phyloP scores from a whole-genome alignment of 2,113 vertebrate species.

The Sebastes fasciatus region DNA sequence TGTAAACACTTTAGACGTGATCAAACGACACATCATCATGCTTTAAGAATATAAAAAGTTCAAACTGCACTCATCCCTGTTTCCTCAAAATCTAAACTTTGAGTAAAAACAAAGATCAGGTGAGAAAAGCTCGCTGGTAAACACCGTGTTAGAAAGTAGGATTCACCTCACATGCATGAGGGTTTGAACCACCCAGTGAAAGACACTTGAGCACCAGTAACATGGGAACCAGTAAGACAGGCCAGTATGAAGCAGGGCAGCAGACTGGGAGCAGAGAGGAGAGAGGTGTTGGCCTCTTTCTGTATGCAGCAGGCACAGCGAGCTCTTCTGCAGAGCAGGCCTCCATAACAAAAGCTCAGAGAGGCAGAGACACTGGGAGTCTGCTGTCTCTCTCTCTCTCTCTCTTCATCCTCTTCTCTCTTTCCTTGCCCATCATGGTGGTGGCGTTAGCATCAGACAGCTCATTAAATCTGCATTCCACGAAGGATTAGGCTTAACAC shows the following conservation, averaged over 20 bases:
- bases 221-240: neutral
- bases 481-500: constrained; percentile 42
- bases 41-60: neutral
- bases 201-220: neutral
- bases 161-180: neutral
- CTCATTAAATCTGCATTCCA: constrained; percentile 64
- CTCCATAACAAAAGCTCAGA: constrained; percentile 75
- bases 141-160: neutral
- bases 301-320: constrained; percentile 64
- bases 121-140: neutral
- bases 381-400: constrained; percentile 40
- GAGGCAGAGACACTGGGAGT: constrained; percentile 54
- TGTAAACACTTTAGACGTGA: neutral
- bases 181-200: neutral
- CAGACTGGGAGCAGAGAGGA: constrained; percentile 15
- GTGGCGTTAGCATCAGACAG: constrained; percentile 43
- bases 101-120: neutral
- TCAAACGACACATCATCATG: neutral
- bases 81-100: neutral
- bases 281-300: constrained; percentile 63
- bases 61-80: too few relatives aligned
- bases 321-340: constrained; percentile 70
- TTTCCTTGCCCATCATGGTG: constrained; percentile 18
- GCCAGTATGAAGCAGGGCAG: neutral
- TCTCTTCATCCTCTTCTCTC: neutral